These are phyloP conservation scores for Falco biarmicus DNA, from an alignment of 2,797 vertebrate genomes.

Conservation along the genomic window DNA sequence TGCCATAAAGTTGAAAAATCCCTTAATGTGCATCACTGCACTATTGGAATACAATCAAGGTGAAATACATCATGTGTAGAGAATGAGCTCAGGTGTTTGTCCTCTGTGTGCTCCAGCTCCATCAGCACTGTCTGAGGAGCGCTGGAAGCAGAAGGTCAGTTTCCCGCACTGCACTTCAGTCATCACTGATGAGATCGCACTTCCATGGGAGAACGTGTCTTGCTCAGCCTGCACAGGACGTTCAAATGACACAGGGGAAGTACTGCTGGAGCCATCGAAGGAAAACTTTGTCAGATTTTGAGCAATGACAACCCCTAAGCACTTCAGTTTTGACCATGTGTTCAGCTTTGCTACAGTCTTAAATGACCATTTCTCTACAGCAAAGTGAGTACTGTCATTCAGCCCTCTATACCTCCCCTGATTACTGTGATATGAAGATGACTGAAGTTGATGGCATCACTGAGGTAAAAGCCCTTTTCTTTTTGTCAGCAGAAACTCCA, in stretches of 20 bases:
- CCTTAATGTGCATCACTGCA: not conserved
- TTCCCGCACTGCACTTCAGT: conserved; percentile 88
- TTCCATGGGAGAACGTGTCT: conserved; percentile 88
- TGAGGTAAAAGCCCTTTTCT: conserved; percentile 82
- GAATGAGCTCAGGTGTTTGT: conserved; percentile 91
- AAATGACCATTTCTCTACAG: conserved; percentile 86
- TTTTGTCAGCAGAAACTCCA: conserved; percentile 82
- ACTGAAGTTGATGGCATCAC: conserved; percentile 86
- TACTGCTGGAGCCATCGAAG: conserved; percentile 87
- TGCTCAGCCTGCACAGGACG: conserved; percentile 88
- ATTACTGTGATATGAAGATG: conserved; percentile 88
- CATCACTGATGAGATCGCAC: conserved; percentile 87
- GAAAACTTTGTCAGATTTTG: conserved; percentile 85
- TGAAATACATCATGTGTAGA: conserved; percentile 82
- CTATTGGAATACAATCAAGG: conserved; percentile 12
- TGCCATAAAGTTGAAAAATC: not conserved
- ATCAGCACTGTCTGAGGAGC: conserved; percentile 89
- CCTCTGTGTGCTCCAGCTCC: conserved; percentile 89
- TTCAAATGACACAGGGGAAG: conserved; percentile 87
- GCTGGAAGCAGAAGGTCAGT: conserved; percentile 89
- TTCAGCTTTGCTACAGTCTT: conserved; percentile 82
- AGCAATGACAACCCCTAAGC: conserved; percentile 82
- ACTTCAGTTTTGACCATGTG: conserved; percentile 86
- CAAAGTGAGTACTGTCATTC: conserved; percentile 90
- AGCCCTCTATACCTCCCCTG: conserved; percentile 90